A percentile compares a stretch with the other conserved stretches of the same genome.
Conservation (phyloP, 2,113 vertebrate genomes). For the Monopterus albus region DNA sequence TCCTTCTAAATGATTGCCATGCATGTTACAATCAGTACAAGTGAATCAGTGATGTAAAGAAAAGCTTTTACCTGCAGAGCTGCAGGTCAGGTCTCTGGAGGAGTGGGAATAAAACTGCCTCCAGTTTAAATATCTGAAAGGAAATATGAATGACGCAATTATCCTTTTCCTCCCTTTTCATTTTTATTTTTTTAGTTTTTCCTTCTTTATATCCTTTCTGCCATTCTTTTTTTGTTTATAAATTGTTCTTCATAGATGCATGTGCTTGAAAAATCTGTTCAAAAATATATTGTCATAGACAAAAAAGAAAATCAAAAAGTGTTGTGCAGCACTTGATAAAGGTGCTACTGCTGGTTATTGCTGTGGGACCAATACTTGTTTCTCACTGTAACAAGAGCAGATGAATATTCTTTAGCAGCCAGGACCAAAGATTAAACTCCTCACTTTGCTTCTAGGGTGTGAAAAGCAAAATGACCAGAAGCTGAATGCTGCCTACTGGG, state of each 20-base stretch:
- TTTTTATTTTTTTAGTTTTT: too few species aligned
- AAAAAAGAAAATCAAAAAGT: not conserved
- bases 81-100: not conserved
- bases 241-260: not conserved
- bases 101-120: not conserved
- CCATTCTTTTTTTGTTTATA: not conserved
- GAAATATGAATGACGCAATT: too few species aligned
- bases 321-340: not conserved
- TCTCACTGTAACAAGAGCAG: slow-evolving; percentile 1
- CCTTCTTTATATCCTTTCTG: too few species aligned
- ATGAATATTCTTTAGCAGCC: slow-evolving; percentile 34
- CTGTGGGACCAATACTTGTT: not conserved
- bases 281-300: not conserved
- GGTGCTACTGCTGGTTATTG: not conserved
- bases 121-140: not conserved
- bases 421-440: slow-evolving; percentile 46
- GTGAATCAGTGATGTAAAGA: not conserved
- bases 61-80: not conserved
- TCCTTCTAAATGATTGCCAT: not conserved
- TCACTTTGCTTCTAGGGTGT: slow-evolving; percentile 4
- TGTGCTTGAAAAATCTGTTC: not conserved
- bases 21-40: not conserved
- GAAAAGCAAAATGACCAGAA: not conserved
- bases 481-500: slow-evolving; percentile 7
- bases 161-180: too few species aligned